A percentile compares a stretch with the other conserved stretches of the same genome.
phyloP scores from a whole-genome alignment of 1,140 invertebrate species.

The Homarus americanus region DNA sequence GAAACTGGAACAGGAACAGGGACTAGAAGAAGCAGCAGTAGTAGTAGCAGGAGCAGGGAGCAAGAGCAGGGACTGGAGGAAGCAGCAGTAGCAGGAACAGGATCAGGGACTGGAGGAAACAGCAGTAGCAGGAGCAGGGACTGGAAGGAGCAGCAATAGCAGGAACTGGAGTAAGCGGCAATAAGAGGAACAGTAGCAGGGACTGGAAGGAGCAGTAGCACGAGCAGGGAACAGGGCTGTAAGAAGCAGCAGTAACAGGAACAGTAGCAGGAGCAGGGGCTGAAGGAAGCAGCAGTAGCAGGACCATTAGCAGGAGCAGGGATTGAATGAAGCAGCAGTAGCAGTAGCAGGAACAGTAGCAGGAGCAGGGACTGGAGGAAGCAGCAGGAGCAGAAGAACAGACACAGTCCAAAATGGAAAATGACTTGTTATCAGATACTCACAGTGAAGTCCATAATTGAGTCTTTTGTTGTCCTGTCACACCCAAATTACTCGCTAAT shows the following conservation, averaged over 20 bases:
- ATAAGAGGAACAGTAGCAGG: background rate
- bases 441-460: conserved; percentile 68
- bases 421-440: conserved; percentile 68
- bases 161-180: background rate
- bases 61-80: too few relatives aligned
- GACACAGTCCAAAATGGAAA: conserved; percentile 61
- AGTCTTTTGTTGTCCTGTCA: conserved; percentile 65
- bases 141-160: background rate
- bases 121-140: too few relatives aligned
- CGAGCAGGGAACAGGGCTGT: background rate
- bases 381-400: conserved; percentile 43
- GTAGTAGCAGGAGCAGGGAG: background rate
- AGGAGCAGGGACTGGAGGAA: background rate
- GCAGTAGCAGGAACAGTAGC: background rate
- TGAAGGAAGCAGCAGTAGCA: background rate
- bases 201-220: background rate
- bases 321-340: conserved; percentile 21
- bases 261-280: background rate
- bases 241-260: background rate
- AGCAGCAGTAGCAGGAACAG: conserved; percentile 8
- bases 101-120: background rate
- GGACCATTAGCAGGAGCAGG: conserved; percentile 1
- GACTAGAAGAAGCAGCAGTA: conserved; percentile 2
- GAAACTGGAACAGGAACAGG: background rate
- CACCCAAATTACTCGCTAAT: conserved; percentile 70